A percentile compares a stretch with the other conserved stretches of the same genome.
phyloP scores from a whole-genome alignment of 1,140 invertebrate genomes.

The Gryllus bimaculatus region DNA sequence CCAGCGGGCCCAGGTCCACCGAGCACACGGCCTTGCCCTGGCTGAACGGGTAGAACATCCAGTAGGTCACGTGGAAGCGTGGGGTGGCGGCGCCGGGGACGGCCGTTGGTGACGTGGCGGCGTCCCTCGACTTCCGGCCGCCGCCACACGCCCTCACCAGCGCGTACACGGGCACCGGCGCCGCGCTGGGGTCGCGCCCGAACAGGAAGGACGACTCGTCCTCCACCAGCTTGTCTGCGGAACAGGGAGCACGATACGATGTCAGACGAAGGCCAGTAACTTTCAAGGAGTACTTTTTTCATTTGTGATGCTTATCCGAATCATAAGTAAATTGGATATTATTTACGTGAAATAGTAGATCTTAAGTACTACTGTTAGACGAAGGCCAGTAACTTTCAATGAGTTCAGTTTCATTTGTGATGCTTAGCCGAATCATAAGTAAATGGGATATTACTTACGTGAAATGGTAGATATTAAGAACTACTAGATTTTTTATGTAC shows the following conservation, averaged over 20 bases:
- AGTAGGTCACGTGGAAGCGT: conserved; percentile 52
- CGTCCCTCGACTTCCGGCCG: too few relatives aligned
- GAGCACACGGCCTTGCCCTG: conserved; percentile 46
- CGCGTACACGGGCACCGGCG: conserved; percentile 47
- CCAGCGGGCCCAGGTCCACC: conserved; percentile 37
- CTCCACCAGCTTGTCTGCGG: conserved; percentile 38
- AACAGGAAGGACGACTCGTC: conserved; percentile 47
- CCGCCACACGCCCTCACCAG: conserved; percentile 38
- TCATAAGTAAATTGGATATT: too few relatives aligned
- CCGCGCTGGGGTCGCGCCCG: conserved; percentile 43
- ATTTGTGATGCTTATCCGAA: too few relatives aligned
- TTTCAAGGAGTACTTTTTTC: background rate
- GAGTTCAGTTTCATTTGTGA: too few relatives aligned
- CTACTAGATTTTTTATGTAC: too few relatives aligned
- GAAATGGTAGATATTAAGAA: too few relatives aligned
- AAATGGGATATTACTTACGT: too few relatives aligned
- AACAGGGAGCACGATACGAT: background rate
- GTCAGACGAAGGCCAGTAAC: background rate
- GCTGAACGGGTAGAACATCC: conserved; percentile 59
- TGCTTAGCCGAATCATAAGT: too few relatives aligned
- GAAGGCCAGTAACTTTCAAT: too few relatives aligned
- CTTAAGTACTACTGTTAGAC: too few relatives aligned
- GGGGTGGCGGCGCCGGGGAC: conserved; percentile 24
- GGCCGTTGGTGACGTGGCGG: background rate
- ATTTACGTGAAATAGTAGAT: too few relatives aligned